These are phyloP conservation scores for Hedya salicella DNA, from an alignment of 2,888 invertebrate species.

Conservation along the genomic window DNA sequence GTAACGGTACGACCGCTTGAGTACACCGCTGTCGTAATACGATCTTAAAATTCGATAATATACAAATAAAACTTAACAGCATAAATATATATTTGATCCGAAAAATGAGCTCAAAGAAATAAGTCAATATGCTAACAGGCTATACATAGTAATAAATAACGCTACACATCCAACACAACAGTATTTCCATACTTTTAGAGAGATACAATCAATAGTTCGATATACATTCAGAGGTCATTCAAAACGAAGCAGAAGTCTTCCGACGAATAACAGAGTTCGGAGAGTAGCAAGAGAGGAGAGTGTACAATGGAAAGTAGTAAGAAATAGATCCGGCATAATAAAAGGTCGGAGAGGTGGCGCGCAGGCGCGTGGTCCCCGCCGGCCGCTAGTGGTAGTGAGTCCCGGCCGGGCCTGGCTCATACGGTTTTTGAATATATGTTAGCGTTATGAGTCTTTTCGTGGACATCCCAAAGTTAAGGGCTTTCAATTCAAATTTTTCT, in stretches of 20 bases:
- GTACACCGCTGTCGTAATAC: constrained; percentile 5
- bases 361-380: no score
- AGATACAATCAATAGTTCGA: neutral
- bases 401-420: no score
- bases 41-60: constrained; percentile 27
- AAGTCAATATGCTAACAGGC: constrained; percentile 24
- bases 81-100: constrained; percentile 34
- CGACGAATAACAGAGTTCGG: no score
- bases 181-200: neutral
- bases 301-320: no score
- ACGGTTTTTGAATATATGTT: no score
- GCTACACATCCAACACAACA: constrained; percentile 33
- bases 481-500: no score
- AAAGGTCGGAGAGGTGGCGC: no score
- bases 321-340: no score
- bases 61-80: constrained; percentile 35
- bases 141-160: constrained; percentile 28
- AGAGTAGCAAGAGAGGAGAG: no score
- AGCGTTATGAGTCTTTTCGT: no score
- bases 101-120: constrained; percentile 24
- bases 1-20: neutral
- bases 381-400: no score
- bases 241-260: neutral
- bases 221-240: neutral
- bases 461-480: no score